These are phyloP conservation scores for Teleopsis dalmanni DNA, from an alignment of 1,140 invertebrate species.

Conservation along the genomic window DNA sequence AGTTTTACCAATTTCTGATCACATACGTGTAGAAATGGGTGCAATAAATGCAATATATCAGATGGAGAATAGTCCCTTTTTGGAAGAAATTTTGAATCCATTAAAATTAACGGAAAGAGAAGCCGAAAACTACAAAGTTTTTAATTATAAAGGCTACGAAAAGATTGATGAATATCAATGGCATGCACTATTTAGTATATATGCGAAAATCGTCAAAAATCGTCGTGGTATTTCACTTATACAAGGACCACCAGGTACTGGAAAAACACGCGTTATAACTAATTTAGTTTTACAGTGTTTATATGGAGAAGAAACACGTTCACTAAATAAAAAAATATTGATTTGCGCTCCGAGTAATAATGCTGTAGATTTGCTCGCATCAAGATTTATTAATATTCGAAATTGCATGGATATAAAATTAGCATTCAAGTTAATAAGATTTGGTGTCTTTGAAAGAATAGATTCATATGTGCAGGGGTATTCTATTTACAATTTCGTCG, in stretches of 20 bases:
- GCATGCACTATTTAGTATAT: constrained; percentile 47
- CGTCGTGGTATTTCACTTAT: constrained; percentile 53
- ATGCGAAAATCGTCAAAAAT: constrained; percentile 42
- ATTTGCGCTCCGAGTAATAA: constrained; percentile 77
- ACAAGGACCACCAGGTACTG: constrained; percentile 68
- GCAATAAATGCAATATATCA: constrained; percentile 46
- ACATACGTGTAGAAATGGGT: constrained; percentile 33
- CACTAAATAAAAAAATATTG: constrained; percentile 51
- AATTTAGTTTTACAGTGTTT: constrained; percentile 57
- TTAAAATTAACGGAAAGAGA: constrained; percentile 14
- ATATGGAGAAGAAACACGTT: constrained; percentile 37
- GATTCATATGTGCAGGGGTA: constrained; percentile 3
- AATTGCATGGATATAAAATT: constrained; percentile 8
- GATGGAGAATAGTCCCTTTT: constrained; percentile 43
- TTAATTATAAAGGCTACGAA: constrained; percentile 5
- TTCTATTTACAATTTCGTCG: too few relatives aligned
- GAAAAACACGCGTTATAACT: constrained; percentile 62
- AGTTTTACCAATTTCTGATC: constrained; percentile 24
- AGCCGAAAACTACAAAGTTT: neutral
- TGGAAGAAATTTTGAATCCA: constrained; percentile 30
- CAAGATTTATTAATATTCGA: constrained; percentile 51
- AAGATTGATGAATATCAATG: constrained; percentile 47
- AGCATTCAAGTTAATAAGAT: constrained; percentile 11
- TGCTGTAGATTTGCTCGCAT: constrained; percentile 67
- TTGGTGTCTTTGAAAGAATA: constrained; percentile 23